Base-by-base conservation (phyloP, 2,797 vertebrate genomes). In the Peromyscus melanophrys region DNA sequence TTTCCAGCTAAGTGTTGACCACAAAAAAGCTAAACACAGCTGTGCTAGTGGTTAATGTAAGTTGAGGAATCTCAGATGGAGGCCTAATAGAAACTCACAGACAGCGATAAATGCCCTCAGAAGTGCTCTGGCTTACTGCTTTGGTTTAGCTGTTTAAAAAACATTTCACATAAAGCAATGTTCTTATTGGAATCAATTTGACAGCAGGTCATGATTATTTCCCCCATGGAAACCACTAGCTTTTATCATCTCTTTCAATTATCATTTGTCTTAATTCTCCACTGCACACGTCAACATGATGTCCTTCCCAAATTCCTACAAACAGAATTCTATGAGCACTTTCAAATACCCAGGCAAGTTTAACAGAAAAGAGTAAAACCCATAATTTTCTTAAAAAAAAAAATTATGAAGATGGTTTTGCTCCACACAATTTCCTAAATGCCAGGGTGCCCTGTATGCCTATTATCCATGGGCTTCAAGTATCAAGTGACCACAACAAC, bases 91-190 rank as follows among this genome's bases (percentile, higher is more conserved):
- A 92, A 94, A 92, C 59, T 55, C 52, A 97, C 59, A n/a, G 81
- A 63, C 40, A 37, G 87, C 52, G 52, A 80, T 1, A 77, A 82
- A 76, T 14, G 23, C 63, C 91, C 69, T 86, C 83, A 29, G 55
- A 93, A 77, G 63, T 34, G 73, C 61, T 93, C 92, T 77, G 81
- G 82, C 89, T 89, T 83, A 90, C 67, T 57, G 95, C 75, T 94
- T 73, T 80, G 61, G 76, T 77, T 67, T 73, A 88, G 80, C 95
- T 97, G 75, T 97, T 97, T 97, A 98, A 98, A 97, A 95, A 98
- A 97, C 98, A 96, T 98, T 98, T 98, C 97, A 89, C 80, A 91
- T 82, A 95, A 61, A 89, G 95, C 89, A 84, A 59, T 87, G 75
- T 75, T 97, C 97, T 96, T 96, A 77, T 69, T 98, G 96, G 94